Evolutionary conservation across 2,113 vertebrate species (phyloP).

Genomic region (Sinosuthora webbiana): DNA sequence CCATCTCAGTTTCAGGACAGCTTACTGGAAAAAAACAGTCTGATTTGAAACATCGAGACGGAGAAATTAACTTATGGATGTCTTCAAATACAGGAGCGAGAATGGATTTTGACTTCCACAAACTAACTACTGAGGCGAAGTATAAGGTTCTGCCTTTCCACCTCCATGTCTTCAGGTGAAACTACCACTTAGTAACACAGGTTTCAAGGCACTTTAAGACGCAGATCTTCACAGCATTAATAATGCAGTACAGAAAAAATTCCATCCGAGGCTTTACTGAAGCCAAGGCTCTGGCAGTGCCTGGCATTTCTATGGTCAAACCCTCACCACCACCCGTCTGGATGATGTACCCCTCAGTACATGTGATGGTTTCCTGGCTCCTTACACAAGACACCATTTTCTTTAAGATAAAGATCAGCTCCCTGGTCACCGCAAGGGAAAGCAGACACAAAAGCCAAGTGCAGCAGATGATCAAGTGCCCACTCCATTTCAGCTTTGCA

Average conservation of each 20-base stretch:
- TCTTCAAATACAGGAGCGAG: background rate
- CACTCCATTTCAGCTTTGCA: background rate
- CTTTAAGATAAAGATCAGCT: background rate
- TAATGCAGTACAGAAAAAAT: background rate
- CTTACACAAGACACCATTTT: background rate
- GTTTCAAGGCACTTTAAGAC: background rate
- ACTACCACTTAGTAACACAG: background rate
- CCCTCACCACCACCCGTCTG: background rate
- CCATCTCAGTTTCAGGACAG: background rate
- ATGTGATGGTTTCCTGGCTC: background rate
- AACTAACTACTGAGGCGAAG: background rate
- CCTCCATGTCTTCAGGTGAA: background rate
- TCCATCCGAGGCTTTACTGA: background rate
- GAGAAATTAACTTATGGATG: background rate
- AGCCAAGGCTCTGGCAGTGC: background rate
- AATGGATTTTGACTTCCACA: background rate
- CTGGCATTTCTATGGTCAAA: background rate
- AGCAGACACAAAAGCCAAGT: background rate
- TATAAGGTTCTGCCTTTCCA: background rate
- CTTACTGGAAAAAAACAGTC: background rate
- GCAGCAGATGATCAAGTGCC: background rate
- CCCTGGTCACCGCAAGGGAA: background rate
- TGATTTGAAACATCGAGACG: background rate
- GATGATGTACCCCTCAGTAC: accelerated
- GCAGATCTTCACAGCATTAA: background rate